Evolutionary conservation across 1,140 invertebrate species (phyloP).

Genomic region (Melanaphis sacchari): DNA sequence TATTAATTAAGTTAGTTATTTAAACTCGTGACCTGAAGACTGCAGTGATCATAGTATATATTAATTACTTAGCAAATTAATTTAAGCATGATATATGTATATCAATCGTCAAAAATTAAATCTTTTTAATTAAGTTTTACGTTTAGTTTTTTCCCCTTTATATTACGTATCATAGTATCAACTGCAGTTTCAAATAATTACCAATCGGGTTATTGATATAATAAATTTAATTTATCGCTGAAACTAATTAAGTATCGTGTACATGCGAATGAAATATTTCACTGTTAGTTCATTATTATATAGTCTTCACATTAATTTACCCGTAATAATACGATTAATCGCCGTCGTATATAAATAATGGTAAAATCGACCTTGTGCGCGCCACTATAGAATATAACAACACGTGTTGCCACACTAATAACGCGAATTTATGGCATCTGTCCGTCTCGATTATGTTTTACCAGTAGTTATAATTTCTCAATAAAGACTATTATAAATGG

Average conservation of each 20-base stretch:
- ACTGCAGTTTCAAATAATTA: background rate
- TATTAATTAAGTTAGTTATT: no score
- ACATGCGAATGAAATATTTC: slow-evolving; percentile 18
- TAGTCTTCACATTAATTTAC: background rate
- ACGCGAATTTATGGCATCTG: slow-evolving; percentile 47
- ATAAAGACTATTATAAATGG: slow-evolving; percentile 38
- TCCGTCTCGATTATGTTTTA: slow-evolving; percentile 48
- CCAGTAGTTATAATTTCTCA: slow-evolving; percentile 48
- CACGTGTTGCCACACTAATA: slow-evolving; percentile 40
- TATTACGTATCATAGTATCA: background rate
- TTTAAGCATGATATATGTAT: background rate
- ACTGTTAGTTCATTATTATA: slow-evolving; percentile 10
- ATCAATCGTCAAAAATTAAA: background rate
- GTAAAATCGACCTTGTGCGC: slow-evolving; percentile 21
- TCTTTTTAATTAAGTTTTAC: background rate
- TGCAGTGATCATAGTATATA: no score
- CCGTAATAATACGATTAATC: slow-evolving; percentile 26
- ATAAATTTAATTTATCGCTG: background rate
- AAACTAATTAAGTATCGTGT: slow-evolving; percentile 4
- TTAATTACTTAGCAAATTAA: background rate
- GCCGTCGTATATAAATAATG: slow-evolving; percentile 31
- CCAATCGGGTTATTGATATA: background rate
- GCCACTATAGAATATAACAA: background rate
- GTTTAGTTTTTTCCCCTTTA: background rate
- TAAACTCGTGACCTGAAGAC: no score